Percentiles rank a stretch among this genome's conserved stretches.
Conservation (phyloP, 2,113 vertebrate genomes). For the Pseudopodoces humilis region DNA sequence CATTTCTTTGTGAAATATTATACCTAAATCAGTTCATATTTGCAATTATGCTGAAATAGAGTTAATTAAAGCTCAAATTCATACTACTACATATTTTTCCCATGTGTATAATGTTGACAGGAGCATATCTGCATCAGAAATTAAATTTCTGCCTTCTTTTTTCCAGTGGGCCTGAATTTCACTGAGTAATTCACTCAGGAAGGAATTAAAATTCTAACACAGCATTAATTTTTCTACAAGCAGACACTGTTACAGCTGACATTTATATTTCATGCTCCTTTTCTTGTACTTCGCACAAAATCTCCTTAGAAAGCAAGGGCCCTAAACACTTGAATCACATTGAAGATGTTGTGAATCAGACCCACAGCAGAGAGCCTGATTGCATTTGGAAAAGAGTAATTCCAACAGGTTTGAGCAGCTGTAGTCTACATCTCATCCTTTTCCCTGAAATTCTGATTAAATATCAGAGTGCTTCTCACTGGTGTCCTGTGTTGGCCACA, state of each 20-base stretch:
- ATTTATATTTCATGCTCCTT: neutral
- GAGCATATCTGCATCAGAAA: neutral
- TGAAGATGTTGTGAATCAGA: neutral
- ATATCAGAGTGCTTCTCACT: neutral
- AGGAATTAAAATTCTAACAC: slow-evolving; percentile 1
- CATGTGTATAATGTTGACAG: neutral
- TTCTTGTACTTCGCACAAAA: neutral
- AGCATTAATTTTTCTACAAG: neutral
- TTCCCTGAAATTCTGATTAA: neutral
- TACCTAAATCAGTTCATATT: neutral
- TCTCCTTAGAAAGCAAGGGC: neutral
- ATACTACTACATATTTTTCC: neutral
- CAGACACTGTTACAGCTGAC: neutral
- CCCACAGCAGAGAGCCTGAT: neutral
- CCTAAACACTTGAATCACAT: neutral
- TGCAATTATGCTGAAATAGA: neutral
- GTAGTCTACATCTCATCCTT: neutral
- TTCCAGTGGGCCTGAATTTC: neutral
- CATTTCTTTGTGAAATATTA: neutral
- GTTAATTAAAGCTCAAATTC: neutral
- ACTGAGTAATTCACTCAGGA: neutral
- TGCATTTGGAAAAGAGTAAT: neutral
- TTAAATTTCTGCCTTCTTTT: neutral
- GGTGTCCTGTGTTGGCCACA: neutral
- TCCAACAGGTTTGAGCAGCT: neutral